Percentiles rank a stretch among this genome's conserved stretches.
These are phyloP conservation scores for Caenorhabditis zanzibari DNA, from an alignment of 2,888 invertebrate genomes.

Conservation along the genomic window DNA sequence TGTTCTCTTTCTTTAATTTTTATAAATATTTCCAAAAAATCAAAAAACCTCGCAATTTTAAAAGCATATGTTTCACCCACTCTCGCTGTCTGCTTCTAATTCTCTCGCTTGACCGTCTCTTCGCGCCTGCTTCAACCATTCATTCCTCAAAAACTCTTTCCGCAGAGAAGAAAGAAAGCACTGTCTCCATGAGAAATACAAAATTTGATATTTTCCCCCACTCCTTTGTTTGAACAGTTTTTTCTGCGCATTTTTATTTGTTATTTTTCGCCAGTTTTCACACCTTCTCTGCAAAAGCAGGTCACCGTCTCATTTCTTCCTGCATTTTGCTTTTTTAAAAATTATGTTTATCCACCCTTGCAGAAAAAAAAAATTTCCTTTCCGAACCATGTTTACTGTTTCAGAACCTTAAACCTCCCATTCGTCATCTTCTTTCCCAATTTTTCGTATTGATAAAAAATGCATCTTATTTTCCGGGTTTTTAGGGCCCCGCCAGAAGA, in stretches of 20 bases:
- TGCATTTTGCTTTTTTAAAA: too few species aligned
- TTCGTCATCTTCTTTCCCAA: background rate
- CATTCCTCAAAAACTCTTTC: slow-evolving; percentile 2
- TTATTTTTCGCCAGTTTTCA: slow-evolving; percentile 10
- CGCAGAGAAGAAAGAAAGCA: background rate
- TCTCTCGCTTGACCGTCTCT: background rate
- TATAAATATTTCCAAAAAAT: background rate
- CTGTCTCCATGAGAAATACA: background rate
- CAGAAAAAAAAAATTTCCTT: too few species aligned
- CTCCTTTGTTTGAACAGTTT: slow-evolving; percentile 28
- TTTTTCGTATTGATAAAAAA: slow-evolving; percentile 9
- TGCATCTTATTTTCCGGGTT: slow-evolving; percentile 28
- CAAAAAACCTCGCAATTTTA: background rate
- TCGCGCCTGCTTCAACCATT: slow-evolving; percentile 5
- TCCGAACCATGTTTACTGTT: background rate
- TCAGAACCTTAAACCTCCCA: background rate
- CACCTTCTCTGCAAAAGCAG: background rate
- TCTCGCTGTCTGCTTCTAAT: slow-evolving; percentile 1
- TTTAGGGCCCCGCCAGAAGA: background rate
- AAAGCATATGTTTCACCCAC: slow-evolving; percentile 28
- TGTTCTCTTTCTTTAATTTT: slow-evolving; percentile 2
- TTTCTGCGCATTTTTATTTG: slow-evolving; percentile 11
- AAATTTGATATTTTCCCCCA: slow-evolving; percentile 17
- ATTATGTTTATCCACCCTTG: too few species aligned
- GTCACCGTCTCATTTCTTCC: too few species aligned